Base-by-base conservation (phyloP, 2,113 vertebrate species). In the Phalacrocorax pelagicus region DNA sequence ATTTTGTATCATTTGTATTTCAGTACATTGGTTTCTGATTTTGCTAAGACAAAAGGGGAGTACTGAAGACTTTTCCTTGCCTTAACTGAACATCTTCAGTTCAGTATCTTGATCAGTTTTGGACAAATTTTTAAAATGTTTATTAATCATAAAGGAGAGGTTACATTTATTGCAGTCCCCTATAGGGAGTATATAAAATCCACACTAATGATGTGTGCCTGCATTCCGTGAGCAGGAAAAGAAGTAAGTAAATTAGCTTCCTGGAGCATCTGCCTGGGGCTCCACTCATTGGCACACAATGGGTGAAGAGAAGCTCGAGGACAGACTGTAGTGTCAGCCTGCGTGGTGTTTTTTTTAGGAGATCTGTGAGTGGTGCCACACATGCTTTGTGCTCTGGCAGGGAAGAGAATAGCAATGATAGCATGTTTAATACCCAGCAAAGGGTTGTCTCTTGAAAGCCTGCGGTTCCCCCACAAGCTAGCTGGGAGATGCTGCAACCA, bases 401-500 rank as follows among this genome's bases (percentile, higher is more conserved):
- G 36, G 29, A 62, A 22, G 24, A 73, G 55, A 38, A 47, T 15
- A 74, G 51, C 49, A 57, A 58, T 15, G 29, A 38, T 6, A 52
- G n/a, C 30, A 34, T 44, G 30, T 21, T 34, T 36, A 82, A 32
- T 51, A 36, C 12, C 38, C 22, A 54, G 61, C 26, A 79, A 86
- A 87, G 30, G 20, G 32, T 29, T 51, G 40, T 42, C 15, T 80
- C 75, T 71, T n/a, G 66, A 86, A 85, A 85, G 36, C n/a, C 34
- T 65, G 55, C 22, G 23, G 23, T 69, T 86, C 79, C 32, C 47
- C 30, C 17, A 51, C 11, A 18, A 73, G 18, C 30, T 75, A 38
- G 42, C 26, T 52, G 51, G 51, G n/a, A 87, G 92, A 40, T 85
- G 77, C 87, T 90, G 86, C 80, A 88, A 77, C 72, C 92, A 96